These are phyloP conservation scores for Neodon shergylaensis DNA, from an alignment of 2,113 vertebrate genomes.

Conservation along the genomic window DNA sequence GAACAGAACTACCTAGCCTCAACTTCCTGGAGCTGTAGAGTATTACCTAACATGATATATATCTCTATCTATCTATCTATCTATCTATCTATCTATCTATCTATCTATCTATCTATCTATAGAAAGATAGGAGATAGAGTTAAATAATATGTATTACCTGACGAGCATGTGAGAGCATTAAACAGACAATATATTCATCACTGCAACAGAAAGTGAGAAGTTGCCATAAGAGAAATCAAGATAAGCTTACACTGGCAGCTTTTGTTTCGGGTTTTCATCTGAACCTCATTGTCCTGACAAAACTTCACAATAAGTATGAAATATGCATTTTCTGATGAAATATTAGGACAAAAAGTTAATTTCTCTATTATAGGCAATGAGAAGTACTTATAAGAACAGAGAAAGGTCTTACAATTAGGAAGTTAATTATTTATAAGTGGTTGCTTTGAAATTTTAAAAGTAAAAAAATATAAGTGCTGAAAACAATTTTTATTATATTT, in stretches of 20 bases:
- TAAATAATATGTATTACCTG: not conserved
- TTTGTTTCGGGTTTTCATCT: not conserved
- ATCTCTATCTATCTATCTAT: no score
- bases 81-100: no score
- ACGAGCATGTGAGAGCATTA: not conserved
- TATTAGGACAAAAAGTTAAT: not conserved
- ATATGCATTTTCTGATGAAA: not conserved
- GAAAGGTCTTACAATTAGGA: constrained; percentile 41
- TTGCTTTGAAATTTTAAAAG: constrained; percentile 11
- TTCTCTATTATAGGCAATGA: not conserved
- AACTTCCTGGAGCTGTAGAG: not conserved
- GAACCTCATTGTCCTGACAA: not conserved
- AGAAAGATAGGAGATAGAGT: no score
- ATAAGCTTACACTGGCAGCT: not conserved
- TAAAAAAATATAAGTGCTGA: not conserved
- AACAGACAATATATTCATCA: not conserved
- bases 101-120: no score
- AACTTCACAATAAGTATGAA: constrained; percentile 37
- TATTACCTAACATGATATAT: not conserved
- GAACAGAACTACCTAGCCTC: not conserved
- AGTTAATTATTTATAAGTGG: constrained; percentile 40
- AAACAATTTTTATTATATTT: constrained; percentile 45
- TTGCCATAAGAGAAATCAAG: not conserved
- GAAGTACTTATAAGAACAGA: not conserved
- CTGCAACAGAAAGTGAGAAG: not conserved